Conservation (phyloP, 2,113 vertebrate genomes). For the Amia ocellicauda region DNA sequence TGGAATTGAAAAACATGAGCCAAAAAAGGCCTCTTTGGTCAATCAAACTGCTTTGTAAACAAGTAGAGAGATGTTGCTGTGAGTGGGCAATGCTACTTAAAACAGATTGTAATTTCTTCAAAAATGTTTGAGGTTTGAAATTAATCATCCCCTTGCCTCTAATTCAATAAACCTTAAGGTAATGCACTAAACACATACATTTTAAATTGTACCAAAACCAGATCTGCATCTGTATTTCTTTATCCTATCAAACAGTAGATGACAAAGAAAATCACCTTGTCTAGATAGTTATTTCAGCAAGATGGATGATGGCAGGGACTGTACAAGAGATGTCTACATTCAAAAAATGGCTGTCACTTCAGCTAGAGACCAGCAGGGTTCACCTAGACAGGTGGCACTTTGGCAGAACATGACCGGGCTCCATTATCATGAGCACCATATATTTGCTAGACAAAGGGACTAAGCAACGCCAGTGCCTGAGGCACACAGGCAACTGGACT, state of each 20-base stretch:
- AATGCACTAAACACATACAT: too few relatives aligned
- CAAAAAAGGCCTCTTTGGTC: too few relatives aligned
- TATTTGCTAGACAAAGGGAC: slow-evolving; percentile 59
- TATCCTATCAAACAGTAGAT: slow-evolving; percentile 55
- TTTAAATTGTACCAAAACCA: too few relatives aligned
- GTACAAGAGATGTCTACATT: slow-evolving; percentile 77
- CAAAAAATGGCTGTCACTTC: slow-evolving; percentile 90
- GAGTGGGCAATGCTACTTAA: too few relatives aligned
- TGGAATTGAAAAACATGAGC: too few relatives aligned
- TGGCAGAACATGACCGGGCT: slow-evolving; percentile 72
- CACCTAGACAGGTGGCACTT: slow-evolving; percentile 90
- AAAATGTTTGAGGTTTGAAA: neutral
- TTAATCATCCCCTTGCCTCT: too few relatives aligned
- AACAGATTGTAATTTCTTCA: too few relatives aligned
- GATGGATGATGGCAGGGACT: slow-evolving; percentile 71
- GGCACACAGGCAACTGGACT: slow-evolving; percentile 44
- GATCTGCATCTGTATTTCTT: slow-evolving; percentile 20
- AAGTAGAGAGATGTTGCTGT: too few relatives aligned
- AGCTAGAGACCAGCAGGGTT: slow-evolving; percentile 75
- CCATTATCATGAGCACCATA: slow-evolving; percentile 62
- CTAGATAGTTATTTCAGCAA: slow-evolving; percentile 60
- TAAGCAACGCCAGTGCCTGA: slow-evolving; percentile 58
- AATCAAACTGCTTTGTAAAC: too few relatives aligned
- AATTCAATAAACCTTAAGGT: too few relatives aligned
- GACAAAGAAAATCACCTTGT: slow-evolving; percentile 55